Evolutionary conservation across 2,113 vertebrate genomes (phyloP), one percentile per base, ranked within the genome.

Genomic region (Oncorhynchus masou): DNA sequence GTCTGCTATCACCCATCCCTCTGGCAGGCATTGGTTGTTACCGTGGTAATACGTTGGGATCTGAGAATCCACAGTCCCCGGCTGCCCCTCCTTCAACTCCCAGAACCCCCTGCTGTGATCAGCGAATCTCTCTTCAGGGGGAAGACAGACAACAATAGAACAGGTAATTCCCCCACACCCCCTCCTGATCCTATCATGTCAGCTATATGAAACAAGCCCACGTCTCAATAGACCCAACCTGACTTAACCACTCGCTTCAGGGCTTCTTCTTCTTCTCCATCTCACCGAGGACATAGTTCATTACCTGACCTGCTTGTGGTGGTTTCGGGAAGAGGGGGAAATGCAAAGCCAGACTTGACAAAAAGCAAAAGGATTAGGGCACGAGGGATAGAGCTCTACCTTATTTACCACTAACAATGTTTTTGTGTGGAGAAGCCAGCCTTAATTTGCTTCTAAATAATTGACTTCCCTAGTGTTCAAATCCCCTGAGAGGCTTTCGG

Each of bases 381-480:
- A 48, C 71, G 67, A 16, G 81, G 87, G 88, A 82, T 84, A 83
- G 70, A 74, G 82, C 82, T 83, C 86, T 80, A 85, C 83, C 91
- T 93, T 88, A 86, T 91, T 94, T 93, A 91, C 79, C 88, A 85
- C 89, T 70, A 87, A 87, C 92, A 73, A 78, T 88, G 85, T 91
- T 92, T 93, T 90, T 90, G 90, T 89, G 77, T 81, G 79, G 87
- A 92, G 91, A 93, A 93, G 90, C 92, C 80, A 75, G 83, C 92
- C 87, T 87, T 96, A 94, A 96, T 97, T 96, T 96, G 94, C 94
- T 94, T 94, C 94, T 96, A 95, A 96, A 97, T 97, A 96, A 96
- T 94, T 94, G 95, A 96, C 95, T 96, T 94, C 92, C 81, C 91
- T 90, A 91, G 68, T 87, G 89, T 90, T 94, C 91, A 92, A 93